Conservation (phyloP, 1,140 invertebrate species). For the Polypedilum vanderplanki region DNA sequence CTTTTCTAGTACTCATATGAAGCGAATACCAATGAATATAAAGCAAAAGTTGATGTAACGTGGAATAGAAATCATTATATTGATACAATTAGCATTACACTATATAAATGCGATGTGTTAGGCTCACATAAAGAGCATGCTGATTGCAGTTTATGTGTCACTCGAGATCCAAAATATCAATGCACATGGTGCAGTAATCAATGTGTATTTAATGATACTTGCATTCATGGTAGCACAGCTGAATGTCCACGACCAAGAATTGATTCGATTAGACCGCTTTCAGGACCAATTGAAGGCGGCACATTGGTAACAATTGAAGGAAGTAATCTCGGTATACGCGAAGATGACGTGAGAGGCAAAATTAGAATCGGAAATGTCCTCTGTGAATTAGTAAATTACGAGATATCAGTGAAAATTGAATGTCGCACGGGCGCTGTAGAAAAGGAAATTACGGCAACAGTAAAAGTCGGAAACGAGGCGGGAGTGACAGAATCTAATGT, state of each 20-base stretch:
- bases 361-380: slow-evolving; percentile 85
- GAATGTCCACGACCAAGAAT: slow-evolving; percentile 90
- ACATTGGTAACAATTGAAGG: slow-evolving; percentile 93
- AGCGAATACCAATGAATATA: slow-evolving; percentile 73
- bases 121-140: slow-evolving; percentile 85
- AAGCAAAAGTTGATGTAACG: slow-evolving; percentile 80
- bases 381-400: slow-evolving; percentile 81
- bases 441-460: slow-evolving; percentile 66
- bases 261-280: slow-evolving; percentile 89
- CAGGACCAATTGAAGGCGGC: slow-evolving; percentile 92
- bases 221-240: slow-evolving; percentile 49
- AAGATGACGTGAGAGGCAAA: slow-evolving; percentile 84
- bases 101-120: slow-evolving; percentile 92
- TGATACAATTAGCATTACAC: slow-evolving; percentile 77
- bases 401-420: slow-evolving; percentile 85
- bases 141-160: slow-evolving; percentile 91
- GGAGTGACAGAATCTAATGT: slow-evolving; percentile 83
- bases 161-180: slow-evolving; percentile 75
- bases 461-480: slow-evolving; percentile 82
- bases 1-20: slow-evolving; percentile 73
- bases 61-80: slow-evolving; percentile 91
- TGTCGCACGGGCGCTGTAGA: slow-evolving; percentile 75
- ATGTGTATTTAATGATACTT: slow-evolving; percentile 78
- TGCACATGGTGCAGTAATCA: slow-evolving; percentile 88
- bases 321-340: slow-evolving; percentile 85